Conservation (phyloP, 2,113 vertebrate species). For the Dipodomys ordii region DNA sequence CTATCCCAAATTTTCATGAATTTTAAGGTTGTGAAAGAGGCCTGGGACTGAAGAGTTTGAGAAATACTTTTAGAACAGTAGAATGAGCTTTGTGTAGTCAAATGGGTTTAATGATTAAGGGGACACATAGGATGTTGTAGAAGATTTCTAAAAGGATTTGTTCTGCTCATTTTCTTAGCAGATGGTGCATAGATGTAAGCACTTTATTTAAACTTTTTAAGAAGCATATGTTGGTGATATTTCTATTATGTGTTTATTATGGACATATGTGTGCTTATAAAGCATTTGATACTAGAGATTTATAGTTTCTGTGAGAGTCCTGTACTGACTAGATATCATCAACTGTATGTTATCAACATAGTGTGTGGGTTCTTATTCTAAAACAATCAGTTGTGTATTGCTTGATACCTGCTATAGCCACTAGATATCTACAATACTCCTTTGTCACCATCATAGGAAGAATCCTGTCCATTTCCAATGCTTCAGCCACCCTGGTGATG, state of each 20-base stretch:
- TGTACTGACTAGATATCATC: not conserved
- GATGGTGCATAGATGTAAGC: not conserved
- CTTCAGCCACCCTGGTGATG: constrained; percentile 88
- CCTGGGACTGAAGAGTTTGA: not conserved
- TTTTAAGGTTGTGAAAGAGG: not conserved
- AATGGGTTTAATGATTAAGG: constrained; percentile 15
- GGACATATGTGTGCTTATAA: not conserved
- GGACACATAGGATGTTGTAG: not conserved
- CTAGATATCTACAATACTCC: fast-evolving
- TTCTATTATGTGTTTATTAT: not conserved
- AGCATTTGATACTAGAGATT: constrained; percentile 12
- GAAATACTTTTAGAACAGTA: constrained; percentile 7
- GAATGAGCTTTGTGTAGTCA: constrained; percentile 2
- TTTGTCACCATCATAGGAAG: constrained; percentile 84
- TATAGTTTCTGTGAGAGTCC: not conserved
- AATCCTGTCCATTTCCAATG: constrained; percentile 90
- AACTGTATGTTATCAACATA: not conserved
- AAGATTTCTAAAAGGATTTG: not conserved
- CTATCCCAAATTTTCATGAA: not conserved
- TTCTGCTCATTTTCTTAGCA: not conserved
- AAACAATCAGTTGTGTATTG: not conserved
- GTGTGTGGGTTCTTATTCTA: not conserved
- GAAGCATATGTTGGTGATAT: constrained; percentile 40
- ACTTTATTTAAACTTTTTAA: constrained; percentile 23
- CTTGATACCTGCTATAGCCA: not conserved